Evolutionary conservation across 2,797 vertebrate genomes (phyloP).

Genomic region (Myotis findleyi): DNA sequence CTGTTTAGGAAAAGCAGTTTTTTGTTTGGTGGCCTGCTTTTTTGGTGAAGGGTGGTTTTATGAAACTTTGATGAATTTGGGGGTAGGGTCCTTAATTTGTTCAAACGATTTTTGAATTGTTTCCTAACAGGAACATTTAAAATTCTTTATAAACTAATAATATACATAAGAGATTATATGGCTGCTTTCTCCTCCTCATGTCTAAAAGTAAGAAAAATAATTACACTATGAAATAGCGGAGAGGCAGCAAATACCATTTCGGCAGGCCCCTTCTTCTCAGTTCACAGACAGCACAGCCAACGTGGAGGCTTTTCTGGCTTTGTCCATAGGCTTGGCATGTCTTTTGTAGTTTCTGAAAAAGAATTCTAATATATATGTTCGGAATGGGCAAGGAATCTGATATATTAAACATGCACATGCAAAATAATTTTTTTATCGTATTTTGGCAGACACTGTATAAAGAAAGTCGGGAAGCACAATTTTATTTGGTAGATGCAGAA

Average conservation of each 20-base stretch:
- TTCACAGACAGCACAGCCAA: neutral
- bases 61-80: constrained; percentile 36
- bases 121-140: constrained; percentile 6
- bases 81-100: neutral
- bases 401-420: neutral
- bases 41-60: constrained; percentile 35
- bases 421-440: constrained; percentile 30
- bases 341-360: constrained; percentile 37
- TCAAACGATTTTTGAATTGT: constrained; percentile 53
- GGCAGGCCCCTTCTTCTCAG: neutral
- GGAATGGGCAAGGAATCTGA: constrained; percentile 28
- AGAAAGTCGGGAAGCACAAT: constrained; percentile 93
- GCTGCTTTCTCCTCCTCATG: neutral
- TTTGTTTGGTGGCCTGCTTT: neutral
- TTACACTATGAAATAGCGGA: neutral
- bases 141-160: constrained; percentile 33
- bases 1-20: neutral
- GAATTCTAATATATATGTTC: neutral
- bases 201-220: neutral
- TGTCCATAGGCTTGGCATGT: neutral
- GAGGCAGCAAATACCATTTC: neutral
- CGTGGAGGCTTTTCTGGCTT: neutral
- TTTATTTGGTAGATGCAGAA: constrained; percentile 93
- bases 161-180: neutral
- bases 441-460: constrained; percentile 92